A percentile compares a stretch with the other conserved stretches of the same genome.
Evolutionary conservation across 2,888 invertebrate species (phyloP).

Genomic region (Blastobasis lacticolella): DNA sequence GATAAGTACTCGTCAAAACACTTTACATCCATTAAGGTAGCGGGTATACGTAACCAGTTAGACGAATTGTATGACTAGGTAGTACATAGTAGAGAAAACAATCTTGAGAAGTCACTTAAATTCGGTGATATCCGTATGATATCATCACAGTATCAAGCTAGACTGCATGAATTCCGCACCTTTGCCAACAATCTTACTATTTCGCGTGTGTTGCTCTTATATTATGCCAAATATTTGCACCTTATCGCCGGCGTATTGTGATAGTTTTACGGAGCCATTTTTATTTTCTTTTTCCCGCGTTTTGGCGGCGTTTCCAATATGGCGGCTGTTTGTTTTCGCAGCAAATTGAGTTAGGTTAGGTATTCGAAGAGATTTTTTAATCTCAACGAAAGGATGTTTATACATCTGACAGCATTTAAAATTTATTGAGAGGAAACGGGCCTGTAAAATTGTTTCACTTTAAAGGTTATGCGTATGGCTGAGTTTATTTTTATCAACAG

Average conservation of each 20-base stretch:
- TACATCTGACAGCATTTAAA: slow-evolving; percentile 7
- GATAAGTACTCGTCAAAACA: no score
- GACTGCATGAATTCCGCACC: slow-evolving; percentile 28
- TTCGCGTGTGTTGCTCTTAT: slow-evolving; percentile 56
- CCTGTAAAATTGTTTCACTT: no score
- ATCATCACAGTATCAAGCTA: slow-evolving; percentile 29
- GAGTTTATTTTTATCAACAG: no score
- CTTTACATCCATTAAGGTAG: no score
- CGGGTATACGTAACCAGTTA: no score
- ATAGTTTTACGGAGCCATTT: slow-evolving; percentile 52
- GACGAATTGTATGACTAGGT: no score
- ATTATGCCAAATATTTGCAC: slow-evolving; percentile 62
- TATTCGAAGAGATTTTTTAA: slow-evolving; percentile 15
- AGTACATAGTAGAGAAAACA: no score
- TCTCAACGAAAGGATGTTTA: slow-evolving; percentile 18
- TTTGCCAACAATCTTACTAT: slow-evolving; percentile 59
- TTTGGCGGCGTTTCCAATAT: slow-evolving; percentile 34
- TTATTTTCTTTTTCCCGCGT: slow-evolving; percentile 42
- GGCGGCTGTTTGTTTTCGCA: slow-evolving; percentile 31
- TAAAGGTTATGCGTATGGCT: no score
- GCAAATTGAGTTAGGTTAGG: slow-evolving; percentile 21
- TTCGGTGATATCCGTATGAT: slow-evolving; percentile 32
- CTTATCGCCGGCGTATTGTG: slow-evolving; percentile 46
- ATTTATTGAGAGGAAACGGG: slow-evolving; percentile 5
- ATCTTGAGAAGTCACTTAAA: slow-evolving; percentile 3